Evolutionary conservation across 2,888 invertebrate species (phyloP).

Genomic region (Ophion obscuratus): DNA sequence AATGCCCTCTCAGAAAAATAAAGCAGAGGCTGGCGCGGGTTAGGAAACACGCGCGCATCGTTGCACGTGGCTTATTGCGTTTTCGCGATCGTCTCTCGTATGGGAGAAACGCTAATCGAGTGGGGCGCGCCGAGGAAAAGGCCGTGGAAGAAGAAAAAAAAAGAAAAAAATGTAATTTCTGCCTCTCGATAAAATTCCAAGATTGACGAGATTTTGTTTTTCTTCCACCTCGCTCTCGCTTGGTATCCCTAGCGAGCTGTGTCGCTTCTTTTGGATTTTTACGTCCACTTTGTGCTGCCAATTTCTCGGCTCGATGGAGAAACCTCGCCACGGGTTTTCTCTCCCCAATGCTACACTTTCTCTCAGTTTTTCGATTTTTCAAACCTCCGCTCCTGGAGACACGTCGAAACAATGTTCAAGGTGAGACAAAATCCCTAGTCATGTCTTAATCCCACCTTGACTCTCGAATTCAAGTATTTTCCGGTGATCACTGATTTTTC

Average conservation of each 20-base stretch:
- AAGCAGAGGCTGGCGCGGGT: slow-evolving; percentile 17
- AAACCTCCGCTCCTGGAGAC: too few species aligned
- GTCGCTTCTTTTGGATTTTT: slow-evolving; percentile 13
- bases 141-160: not conserved
- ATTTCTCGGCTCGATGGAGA: slow-evolving; percentile 13
- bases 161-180: slow-evolving; percentile 58
- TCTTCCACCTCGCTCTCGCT: not conserved
- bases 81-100: slow-evolving; percentile 45
- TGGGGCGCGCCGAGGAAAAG: slow-evolving; percentile 10
- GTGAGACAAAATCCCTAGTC: too few species aligned
- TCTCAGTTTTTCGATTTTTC: too few species aligned
- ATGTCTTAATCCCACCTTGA: too few species aligned
- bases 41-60: slow-evolving; percentile 63
- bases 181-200: slow-evolving; percentile 59
- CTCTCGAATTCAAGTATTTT: too few species aligned
- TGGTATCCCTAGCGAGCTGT: not conserved
- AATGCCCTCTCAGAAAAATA: slow-evolving; percentile 16
- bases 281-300: slow-evolving; percentile 25
- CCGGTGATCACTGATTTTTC: too few species aligned
- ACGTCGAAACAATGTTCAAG: too few species aligned
- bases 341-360: too few species aligned
- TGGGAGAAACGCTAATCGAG: slow-evolving; percentile 1
- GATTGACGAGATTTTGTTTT: slow-evolving; percentile 45
- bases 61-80: slow-evolving; percentile 68
- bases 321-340: too few species aligned